Percentiles rank a stretch among this genome's conserved stretches.
phyloP scores from a whole-genome alignment of 1,140 invertebrate species.

The Pseudomyrmex pallidus region DNA sequence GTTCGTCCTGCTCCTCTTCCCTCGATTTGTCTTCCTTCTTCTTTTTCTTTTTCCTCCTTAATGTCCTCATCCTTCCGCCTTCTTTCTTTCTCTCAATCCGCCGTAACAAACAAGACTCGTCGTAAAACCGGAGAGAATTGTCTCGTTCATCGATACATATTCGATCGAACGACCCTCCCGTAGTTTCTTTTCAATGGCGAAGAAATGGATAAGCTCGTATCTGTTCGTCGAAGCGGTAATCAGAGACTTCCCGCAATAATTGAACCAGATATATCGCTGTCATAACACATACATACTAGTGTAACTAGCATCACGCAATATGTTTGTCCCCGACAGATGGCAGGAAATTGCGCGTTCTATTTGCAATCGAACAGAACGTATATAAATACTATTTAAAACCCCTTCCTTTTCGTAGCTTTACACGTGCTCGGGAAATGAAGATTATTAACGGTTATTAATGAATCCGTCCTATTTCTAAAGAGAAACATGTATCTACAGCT shows the following conservation, averaged over 20 bases:
- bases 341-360: background rate
- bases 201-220: conserved; percentile 14
- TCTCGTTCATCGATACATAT: conserved; percentile 48
- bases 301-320: background rate
- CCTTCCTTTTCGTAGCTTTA: no score
- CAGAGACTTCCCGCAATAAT: conserved; percentile 33
- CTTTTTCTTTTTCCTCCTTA: conserved; percentile 35
- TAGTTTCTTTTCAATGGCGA: conserved; percentile 12
- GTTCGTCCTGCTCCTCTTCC: conserved; percentile 29
- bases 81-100: conserved; percentile 57
- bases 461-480: background rate
- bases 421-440: background rate
- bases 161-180: conserved; percentile 49
- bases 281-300: no score
- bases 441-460: background rate
- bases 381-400: conserved; percentile 18
- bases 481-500: background rate
- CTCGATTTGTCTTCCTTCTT: background rate
- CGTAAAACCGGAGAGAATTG: conserved; percentile 56
- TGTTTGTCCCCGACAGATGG: conserved; percentile 8
- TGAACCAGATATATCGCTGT: background rate
- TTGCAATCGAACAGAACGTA: conserved; percentile 5
- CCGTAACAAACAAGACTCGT: conserved; percentile 60
- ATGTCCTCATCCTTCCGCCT: conserved; percentile 22
- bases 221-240: conserved; percentile 13